Evolutionary conservation across 2,888 invertebrate species (phyloP).

Genomic region (Rhodophaea formosa): DNA sequence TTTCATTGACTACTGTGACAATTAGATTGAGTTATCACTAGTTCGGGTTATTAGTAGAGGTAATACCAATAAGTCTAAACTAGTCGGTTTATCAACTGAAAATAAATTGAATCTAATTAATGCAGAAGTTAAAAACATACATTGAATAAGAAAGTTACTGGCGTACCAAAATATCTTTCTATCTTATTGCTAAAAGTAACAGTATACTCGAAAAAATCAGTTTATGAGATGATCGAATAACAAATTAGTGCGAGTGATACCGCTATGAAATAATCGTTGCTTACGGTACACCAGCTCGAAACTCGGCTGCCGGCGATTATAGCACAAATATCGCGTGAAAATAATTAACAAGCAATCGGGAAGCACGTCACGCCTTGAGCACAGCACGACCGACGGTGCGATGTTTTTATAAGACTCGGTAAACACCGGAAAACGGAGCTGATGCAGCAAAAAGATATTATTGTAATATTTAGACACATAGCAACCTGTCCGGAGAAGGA

Average conservation of each 20-base stretch:
- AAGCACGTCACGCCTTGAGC: constrained; percentile 3
- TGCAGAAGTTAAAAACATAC: too few relatives aligned
- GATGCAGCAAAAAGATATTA: too few relatives aligned
- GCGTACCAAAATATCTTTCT: too few relatives aligned
- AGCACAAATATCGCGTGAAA: constrained; percentile 30
- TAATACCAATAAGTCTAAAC: too few relatives aligned
- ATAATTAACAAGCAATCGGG: constrained; percentile 25
- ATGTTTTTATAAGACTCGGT: constrained; percentile 9
- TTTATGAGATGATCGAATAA: neutral
- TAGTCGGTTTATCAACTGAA: too few relatives aligned
- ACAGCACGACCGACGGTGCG: neutral
- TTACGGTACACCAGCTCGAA: constrained; percentile 11
- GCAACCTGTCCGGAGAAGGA: too few relatives aligned
- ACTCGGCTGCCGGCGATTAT: constrained; percentile 16
- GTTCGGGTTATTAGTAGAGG: too few relatives aligned
- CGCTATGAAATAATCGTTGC: constrained; percentile 12
- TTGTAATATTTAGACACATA: too few relatives aligned
- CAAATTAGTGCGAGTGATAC: constrained; percentile 14
- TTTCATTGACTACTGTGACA: too few relatives aligned
- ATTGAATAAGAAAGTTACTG: too few relatives aligned
- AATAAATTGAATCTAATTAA: too few relatives aligned
- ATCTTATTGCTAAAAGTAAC: neutral
- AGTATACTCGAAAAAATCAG: constrained; percentile 2
- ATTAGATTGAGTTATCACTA: too few relatives aligned
- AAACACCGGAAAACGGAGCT: neutral